phyloP scores from a whole-genome alignment of 2,113 vertebrate species.

The Phoenicopterus ruber region DNA sequence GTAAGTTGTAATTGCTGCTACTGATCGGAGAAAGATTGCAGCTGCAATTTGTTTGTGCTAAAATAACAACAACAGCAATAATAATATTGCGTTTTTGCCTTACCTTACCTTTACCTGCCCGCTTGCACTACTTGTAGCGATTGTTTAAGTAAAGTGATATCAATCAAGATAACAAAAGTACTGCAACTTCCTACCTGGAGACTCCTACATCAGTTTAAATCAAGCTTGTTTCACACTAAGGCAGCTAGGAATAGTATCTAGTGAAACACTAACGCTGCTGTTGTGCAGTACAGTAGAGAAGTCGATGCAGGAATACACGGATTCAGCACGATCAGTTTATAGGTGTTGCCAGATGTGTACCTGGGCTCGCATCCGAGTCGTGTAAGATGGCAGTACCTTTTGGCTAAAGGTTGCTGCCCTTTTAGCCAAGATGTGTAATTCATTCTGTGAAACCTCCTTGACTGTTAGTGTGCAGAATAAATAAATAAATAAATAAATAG shows the following conservation, averaged over 20 bases:
- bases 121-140: neutral
- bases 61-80: neutral
- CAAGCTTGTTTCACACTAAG: neutral
- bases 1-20: neutral
- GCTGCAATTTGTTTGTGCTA: neutral
- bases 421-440: neutral
- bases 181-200: neutral
- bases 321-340: neutral
- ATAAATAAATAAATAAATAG: neutral
- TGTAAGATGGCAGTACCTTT: accelerated
- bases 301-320: accelerated
- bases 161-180: neutral
- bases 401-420: neutral
- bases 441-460: neutral
- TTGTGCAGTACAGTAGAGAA: neutral
- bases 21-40: neutral
- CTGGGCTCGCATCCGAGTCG: neutral
- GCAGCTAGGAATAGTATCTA: neutral
- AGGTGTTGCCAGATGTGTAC: neutral
- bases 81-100: neutral
- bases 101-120: neutral
- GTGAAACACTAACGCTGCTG: neutral
- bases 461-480: neutral
- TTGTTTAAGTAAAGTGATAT: neutral
- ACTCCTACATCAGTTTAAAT: neutral